Evolutionary conservation across 2,797 vertebrate species (phyloP).

Genomic region (Rachycentron canadum): DNA sequence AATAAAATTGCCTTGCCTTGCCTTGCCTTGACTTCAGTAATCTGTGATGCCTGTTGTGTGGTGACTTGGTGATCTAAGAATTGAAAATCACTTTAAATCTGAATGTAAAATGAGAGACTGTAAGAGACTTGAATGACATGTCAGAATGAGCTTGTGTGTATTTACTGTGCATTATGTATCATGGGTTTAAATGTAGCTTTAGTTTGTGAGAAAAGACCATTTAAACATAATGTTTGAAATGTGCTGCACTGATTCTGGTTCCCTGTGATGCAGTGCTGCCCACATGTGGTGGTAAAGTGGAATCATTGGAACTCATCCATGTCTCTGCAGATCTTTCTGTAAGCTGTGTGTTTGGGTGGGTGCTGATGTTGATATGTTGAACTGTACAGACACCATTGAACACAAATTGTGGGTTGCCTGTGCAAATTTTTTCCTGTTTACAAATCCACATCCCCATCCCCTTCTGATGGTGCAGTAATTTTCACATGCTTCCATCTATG

Average conservation of each 20-base stretch:
- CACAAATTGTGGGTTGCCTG: too few relatives aligned
- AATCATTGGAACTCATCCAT: conserved; percentile 16
- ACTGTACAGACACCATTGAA: too few relatives aligned
- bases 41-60: background rate
- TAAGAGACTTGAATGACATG: background rate
- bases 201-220: background rate
- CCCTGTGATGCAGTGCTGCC: conserved; percentile 59
- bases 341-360: background rate
- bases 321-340: background rate
- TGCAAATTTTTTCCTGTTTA: too few relatives aligned
- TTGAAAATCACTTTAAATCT: background rate
- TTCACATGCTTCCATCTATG: too few relatives aligned
- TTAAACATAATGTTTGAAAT: background rate
- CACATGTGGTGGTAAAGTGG: conserved; percentile 50
- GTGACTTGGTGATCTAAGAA: background rate
- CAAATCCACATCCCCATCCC: too few relatives aligned
- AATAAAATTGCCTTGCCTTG: too few relatives aligned
- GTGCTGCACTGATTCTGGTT: background rate
- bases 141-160: background rate
- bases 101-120: background rate
- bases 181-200: background rate
- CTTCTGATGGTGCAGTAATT: too few relatives aligned
- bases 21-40: background rate
- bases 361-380: too few relatives aligned
- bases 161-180: too few relatives aligned